Conservation (phyloP, 1,140 invertebrate species). For the Drosophila ercepeae region DNA sequence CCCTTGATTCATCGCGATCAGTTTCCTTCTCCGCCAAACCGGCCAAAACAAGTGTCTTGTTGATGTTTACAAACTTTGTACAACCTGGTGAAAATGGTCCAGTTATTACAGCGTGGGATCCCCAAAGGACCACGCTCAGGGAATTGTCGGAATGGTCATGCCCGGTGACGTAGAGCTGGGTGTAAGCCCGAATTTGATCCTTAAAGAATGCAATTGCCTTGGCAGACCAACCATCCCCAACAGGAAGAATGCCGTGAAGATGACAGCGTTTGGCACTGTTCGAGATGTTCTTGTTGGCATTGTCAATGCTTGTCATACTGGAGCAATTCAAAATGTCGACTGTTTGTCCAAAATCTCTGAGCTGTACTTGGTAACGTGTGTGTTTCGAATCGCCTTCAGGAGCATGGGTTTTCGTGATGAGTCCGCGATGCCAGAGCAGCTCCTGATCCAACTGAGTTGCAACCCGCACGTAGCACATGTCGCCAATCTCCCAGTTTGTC, state of each 20-base stretch:
- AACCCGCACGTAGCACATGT: slow-evolving; percentile 44
- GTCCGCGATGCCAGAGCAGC: slow-evolving; percentile 48
- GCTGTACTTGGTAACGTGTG: slow-evolving; percentile 22
- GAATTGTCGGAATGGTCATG: slow-evolving; percentile 7
- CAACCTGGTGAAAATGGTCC: slow-evolving; percentile 45
- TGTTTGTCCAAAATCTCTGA: slow-evolving; percentile 57
- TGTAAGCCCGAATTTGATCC: slow-evolving; percentile 22
- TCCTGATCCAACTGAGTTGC: slow-evolving; percentile 24
- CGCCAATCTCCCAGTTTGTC: slow-evolving; percentile 31
- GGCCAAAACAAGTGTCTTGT: slow-evolving; percentile 16
- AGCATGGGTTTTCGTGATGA: not conserved
- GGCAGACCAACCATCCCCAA: slow-evolving; percentile 12
- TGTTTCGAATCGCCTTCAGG: too few species aligned
- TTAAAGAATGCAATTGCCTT: slow-evolving; percentile 40
- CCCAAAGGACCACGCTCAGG: slow-evolving; percentile 36
- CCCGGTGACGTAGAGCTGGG: slow-evolving; percentile 11
- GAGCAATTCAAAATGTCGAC: not conserved
- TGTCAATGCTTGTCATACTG: slow-evolving; percentile 23
- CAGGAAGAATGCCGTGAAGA: slow-evolving; percentile 26
- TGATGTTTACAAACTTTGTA: slow-evolving; percentile 47
- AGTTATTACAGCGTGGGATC: slow-evolving; percentile 13
- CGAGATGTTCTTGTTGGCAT: not conserved
- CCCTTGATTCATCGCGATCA: not conserved
- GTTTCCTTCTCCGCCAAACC: slow-evolving; percentile 12
- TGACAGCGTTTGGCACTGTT: slow-evolving; percentile 37